phyloP scores from a whole-genome alignment of 2,888 invertebrate species.

The Thyatira batis region DNA sequence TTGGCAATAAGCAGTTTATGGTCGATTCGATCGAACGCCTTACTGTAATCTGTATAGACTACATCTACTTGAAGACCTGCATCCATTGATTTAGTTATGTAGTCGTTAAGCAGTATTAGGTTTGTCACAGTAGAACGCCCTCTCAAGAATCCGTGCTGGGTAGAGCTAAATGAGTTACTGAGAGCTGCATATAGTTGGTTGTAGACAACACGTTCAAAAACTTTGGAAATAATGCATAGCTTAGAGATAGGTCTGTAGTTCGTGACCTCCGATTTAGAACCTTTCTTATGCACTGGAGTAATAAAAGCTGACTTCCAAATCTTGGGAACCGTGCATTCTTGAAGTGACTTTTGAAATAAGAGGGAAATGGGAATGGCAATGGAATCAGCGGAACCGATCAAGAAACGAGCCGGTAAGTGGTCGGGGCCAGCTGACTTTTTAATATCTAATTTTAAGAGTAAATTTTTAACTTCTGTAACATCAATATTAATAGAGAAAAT shows the following conservation, averaged over 20 bases:
- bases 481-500: conserved; percentile 4
- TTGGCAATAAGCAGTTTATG: neutral
- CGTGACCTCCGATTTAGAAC: neutral
- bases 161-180: neutral
- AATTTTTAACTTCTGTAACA: neutral
- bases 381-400: conserved; percentile 14
- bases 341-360: neutral
- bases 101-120: conserved; percentile 1
- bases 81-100: conserved; percentile 3
- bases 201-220: too few species aligned
- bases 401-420: conserved; percentile 13
- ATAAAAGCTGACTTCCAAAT: neutral
- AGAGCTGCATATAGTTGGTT: conserved; percentile 6
- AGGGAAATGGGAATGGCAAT: conserved; percentile 7
- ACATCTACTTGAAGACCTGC: conserved; percentile 6
- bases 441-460: conserved; percentile 14
- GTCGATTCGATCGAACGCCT: conserved; percentile 6
- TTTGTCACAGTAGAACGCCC: conserved; percentile 7
- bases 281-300: conserved; percentile 1
- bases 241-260: conserved; percentile 3
- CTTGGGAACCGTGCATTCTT: neutral
- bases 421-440: conserved; percentile 23
- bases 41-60: conserved; percentile 8
- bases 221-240: conserved; percentile 6
- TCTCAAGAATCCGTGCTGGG: conserved; percentile 10